Percentiles rank a stretch among this genome's conserved stretches.
phyloP scores from a whole-genome alignment of 2,797 vertebrate species.

The Trematomus bernacchii region DNA sequence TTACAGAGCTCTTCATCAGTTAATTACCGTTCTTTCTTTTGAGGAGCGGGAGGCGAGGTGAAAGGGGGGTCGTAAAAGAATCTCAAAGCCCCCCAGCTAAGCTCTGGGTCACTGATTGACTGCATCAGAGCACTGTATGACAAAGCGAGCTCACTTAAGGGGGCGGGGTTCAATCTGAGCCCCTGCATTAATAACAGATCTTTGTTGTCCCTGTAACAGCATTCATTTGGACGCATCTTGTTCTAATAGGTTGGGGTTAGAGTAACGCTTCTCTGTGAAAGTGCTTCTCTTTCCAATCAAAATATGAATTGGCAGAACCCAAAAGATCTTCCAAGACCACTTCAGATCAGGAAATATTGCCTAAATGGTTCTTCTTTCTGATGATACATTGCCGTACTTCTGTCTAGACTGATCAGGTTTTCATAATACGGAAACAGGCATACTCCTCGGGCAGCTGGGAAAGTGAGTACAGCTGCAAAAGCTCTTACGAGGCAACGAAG shows the following conservation, averaged over 20 bases:
- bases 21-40: conserved; percentile 85
- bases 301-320: background rate
- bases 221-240: conserved; percentile 47
- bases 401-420: conserved; percentile 18
- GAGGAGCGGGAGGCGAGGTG: conserved; percentile 68
- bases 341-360: background rate
- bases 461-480: conserved; percentile 75
- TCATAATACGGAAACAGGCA: conserved; percentile 1
- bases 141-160: conserved; percentile 78
- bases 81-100: conserved; percentile 81
- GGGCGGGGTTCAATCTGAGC: conserved; percentile 61
- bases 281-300: background rate
- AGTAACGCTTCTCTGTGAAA: background rate
- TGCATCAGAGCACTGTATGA: conserved; percentile 71
- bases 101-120: conserved; percentile 82
- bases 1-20: conserved; percentile 84
- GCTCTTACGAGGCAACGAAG: conserved; percentile 54
- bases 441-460: conserved; percentile 42
- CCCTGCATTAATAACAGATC: conserved; percentile 48
- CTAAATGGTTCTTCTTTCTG: background rate
- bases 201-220: conserved; percentile 54
- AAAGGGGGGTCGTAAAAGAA: conserved; percentile 75
- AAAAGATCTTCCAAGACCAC: background rate
- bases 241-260: conserved; percentile 14
- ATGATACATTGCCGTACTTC: conserved; percentile 11